Evolutionary conservation across 1,140 invertebrate genomes (phyloP).

Genomic region (Drosophila dunni): DNA sequence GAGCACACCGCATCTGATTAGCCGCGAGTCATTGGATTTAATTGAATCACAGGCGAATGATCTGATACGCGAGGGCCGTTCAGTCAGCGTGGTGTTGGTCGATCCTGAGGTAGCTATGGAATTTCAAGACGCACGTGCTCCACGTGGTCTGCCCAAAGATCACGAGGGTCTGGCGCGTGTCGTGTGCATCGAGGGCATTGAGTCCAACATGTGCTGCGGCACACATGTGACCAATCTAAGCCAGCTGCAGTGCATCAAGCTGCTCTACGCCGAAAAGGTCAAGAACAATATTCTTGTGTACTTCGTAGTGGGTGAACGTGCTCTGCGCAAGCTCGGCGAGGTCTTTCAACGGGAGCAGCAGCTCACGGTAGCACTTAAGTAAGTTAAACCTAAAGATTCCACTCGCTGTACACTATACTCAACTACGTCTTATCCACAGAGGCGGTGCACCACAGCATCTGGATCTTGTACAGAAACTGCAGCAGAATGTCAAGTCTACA

Average conservation of each 20-base stretch:
- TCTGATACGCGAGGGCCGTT: slow-evolving; percentile 87
- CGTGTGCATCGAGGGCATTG: slow-evolving; percentile 89
- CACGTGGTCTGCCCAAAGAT: slow-evolving; percentile 90
- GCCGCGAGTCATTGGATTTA: slow-evolving; percentile 85
- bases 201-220: slow-evolving; percentile 94
- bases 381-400: slow-evolving; percentile 9
- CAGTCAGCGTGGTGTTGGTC: slow-evolving; percentile 88
- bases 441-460: slow-evolving; percentile 89
- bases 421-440: slow-evolving; percentile 84
- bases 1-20: slow-evolving; percentile 85
- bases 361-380: slow-evolving; percentile 87
- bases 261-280: slow-evolving; percentile 89
- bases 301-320: slow-evolving; percentile 90
- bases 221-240: slow-evolving; percentile 92
- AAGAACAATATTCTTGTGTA: slow-evolving; percentile 88
- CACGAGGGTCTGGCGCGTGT: slow-evolving; percentile 90
- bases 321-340: slow-evolving; percentile 86
- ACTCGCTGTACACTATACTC: not conserved
- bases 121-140: slow-evolving; percentile 73
- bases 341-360: slow-evolving; percentile 88
- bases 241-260: slow-evolving; percentile 92
- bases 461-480: slow-evolving; percentile 89
- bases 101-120: slow-evolving; percentile 86
- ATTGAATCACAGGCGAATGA: slow-evolving; percentile 89
- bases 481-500: slow-evolving; percentile 87